Conservation (phyloP, 2,797 vertebrate genomes). For the Gymnodraco acuticeps region DNA sequence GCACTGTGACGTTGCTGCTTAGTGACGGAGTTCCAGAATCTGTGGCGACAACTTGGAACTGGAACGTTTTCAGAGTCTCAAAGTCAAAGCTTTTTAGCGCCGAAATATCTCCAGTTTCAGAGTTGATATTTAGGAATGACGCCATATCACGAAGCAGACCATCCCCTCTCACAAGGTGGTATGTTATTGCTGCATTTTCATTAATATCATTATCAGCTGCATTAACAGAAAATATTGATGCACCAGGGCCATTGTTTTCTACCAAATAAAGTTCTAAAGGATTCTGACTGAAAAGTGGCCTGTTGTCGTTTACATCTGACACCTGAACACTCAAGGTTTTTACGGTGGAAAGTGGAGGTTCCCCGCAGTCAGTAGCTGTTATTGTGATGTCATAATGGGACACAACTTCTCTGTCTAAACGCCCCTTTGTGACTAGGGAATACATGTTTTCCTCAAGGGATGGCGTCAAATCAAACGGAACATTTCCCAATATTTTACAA, state of each 20-base stretch:
- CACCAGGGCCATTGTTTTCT: constrained; percentile 80
- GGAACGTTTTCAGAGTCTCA: constrained; percentile 62
- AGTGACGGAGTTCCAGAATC: no score
- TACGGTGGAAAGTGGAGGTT: constrained; percentile 64
- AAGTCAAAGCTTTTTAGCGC: constrained; percentile 61
- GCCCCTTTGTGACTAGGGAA: constrained; percentile 76
- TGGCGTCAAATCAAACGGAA: constrained; percentile 80
- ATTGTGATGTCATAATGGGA: constrained; percentile 78
- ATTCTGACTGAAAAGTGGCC: constrained; percentile 69
- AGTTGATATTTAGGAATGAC: no score
- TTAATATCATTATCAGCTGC: constrained; percentile 86
- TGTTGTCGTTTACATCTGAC: constrained; percentile 83
- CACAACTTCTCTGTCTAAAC: constrained; percentile 75
- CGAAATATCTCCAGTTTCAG: no score
- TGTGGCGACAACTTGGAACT: no score
- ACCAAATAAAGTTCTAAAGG: constrained; percentile 75
- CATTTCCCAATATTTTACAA: constrained; percentile 59
- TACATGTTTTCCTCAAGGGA: constrained; percentile 80
- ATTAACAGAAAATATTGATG: constrained; percentile 66
- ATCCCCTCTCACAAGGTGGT: constrained; percentile 79
- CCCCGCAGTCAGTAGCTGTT: constrained; percentile 78
- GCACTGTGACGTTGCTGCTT: no score
- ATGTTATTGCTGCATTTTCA: constrained; percentile 88
- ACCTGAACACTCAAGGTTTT: constrained; percentile 72
- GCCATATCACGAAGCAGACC: constrained; percentile 73